Percentiles rank a stretch among this genome's conserved stretches.
These are phyloP conservation scores for Drosophila paranaensis DNA, from an alignment of 2,888 invertebrate genomes.

Conservation along the genomic window DNA sequence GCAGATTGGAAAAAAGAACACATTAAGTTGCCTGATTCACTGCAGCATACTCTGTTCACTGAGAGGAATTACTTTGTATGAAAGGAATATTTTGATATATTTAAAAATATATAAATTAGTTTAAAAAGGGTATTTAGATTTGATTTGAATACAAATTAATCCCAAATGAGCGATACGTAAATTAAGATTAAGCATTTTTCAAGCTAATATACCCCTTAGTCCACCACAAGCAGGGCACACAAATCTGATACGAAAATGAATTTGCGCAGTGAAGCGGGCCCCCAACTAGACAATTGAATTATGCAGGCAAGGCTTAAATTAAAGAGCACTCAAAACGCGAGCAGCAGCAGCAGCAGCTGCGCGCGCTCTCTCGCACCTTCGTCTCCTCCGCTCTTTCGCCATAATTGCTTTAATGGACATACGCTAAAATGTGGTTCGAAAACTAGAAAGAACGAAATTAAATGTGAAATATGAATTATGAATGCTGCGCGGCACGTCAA, in stretches of 20 bases:
- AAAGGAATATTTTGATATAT: too few relatives aligned
- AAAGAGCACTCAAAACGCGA: conserved; percentile 36
- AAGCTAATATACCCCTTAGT: conserved; percentile 2
- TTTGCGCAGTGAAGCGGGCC: conserved; percentile 56
- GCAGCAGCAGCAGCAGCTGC: conserved; percentile 20
- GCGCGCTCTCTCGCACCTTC: neutral
- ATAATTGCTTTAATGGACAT: conserved; percentile 64
- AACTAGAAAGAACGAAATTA: conserved; percentile 26
- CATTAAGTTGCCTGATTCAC: neutral
- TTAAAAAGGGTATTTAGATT: neutral
- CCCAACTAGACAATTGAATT: conserved; percentile 54
- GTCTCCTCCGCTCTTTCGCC: conserved; percentile 4
- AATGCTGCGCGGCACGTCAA: conserved; percentile 55
- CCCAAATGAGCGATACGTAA: too few relatives aligned
- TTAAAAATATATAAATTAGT: neutral
- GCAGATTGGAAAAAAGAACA: conserved; percentile 35
- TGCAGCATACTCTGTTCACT: conserved; percentile 6
- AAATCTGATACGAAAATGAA: conserved; percentile 37
- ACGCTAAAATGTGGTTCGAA: conserved; percentile 37
- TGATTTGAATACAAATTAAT: neutral
- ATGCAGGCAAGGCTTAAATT: conserved; percentile 63
- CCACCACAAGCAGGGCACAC: neutral
- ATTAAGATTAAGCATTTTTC: too few relatives aligned
- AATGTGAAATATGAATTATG: conserved; percentile 59
- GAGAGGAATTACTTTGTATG: neutral